phyloP scores from a whole-genome alignment of 2,797 vertebrate genomes.

The Sphenopsis melanotis region DNA sequence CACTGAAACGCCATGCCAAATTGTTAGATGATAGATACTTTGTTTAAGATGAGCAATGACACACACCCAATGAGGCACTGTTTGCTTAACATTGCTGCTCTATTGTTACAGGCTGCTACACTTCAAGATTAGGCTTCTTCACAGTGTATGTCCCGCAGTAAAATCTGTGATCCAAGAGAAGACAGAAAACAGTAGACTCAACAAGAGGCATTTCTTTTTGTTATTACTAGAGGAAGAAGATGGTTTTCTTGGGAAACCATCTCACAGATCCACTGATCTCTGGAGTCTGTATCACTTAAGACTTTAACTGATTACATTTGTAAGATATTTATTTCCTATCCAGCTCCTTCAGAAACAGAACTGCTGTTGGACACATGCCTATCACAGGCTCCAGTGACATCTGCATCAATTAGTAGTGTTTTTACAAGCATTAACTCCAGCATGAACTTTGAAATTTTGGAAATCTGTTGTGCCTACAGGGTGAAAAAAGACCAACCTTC shows the following conservation, averaged over 20 bases:
- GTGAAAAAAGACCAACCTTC: background rate
- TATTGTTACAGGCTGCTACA: background rate
- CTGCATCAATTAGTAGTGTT: background rate
- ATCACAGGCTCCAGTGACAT: background rate
- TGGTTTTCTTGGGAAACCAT: background rate
- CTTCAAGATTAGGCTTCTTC: background rate
- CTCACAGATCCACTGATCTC: background rate
- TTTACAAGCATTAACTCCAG: background rate
- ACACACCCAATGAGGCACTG: background rate
- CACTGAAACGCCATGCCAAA: accelerated
- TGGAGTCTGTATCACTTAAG: background rate
- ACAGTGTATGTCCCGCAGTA: accelerated
- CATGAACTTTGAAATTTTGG: background rate
- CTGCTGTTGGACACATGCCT: background rate
- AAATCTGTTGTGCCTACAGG: background rate
- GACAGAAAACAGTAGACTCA: background rate
- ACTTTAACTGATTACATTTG: background rate
- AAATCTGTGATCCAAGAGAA: background rate
- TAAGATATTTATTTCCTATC: background rate
- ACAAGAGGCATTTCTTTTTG: accelerated
- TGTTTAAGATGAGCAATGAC: background rate
- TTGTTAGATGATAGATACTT: background rate
- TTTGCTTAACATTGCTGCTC: background rate
- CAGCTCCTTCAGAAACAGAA: background rate
- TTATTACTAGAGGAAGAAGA: background rate